These are phyloP conservation scores for Cryptus armator DNA, from an alignment of 2,888 invertebrate genomes.

Conservation along the genomic window DNA sequence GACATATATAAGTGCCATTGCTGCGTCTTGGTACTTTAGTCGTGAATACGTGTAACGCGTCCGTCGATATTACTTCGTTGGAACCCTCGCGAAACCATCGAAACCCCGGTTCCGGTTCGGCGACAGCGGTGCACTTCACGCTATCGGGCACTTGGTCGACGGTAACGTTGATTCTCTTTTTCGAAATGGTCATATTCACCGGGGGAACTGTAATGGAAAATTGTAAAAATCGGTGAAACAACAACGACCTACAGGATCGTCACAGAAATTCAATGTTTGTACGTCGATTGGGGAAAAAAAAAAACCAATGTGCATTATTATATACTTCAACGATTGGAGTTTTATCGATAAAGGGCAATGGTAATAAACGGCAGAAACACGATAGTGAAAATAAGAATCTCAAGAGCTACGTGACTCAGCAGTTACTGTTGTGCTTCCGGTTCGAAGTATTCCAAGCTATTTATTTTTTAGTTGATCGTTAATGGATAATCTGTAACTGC, in stretches of 20 bases:
- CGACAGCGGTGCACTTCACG: conserved; percentile 88
- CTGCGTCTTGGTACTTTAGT: conserved; percentile 90
- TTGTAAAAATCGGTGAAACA: not conserved
- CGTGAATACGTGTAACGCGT: conserved; percentile 88
- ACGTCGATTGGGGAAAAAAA: not conserved
- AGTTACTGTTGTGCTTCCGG: not conserved
- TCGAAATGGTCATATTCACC: conserved; percentile 92
- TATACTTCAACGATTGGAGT: not conserved
- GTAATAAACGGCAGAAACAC: not conserved
- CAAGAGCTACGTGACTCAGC: not conserved
- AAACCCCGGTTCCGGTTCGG: conserved; percentile 90
- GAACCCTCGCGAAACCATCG: conserved; percentile 90
- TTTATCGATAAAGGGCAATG: not conserved
- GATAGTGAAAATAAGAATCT: not conserved
- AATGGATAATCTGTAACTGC: not conserved
- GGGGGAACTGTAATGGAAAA: conserved; percentile 89
- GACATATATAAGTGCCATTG: conserved; percentile 92
- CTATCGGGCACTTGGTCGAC: conserved; percentile 87
- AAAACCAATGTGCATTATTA: not conserved
- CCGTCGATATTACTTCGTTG: conserved; percentile 85
- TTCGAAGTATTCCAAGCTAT: not conserved
- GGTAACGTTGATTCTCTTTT: conserved; percentile 86
- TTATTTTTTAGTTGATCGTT: not conserved
- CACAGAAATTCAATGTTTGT: not conserved
- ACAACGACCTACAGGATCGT: not conserved